Conservation (phyloP, 2,113 vertebrate species). For the Xenus cinereus region DNA sequence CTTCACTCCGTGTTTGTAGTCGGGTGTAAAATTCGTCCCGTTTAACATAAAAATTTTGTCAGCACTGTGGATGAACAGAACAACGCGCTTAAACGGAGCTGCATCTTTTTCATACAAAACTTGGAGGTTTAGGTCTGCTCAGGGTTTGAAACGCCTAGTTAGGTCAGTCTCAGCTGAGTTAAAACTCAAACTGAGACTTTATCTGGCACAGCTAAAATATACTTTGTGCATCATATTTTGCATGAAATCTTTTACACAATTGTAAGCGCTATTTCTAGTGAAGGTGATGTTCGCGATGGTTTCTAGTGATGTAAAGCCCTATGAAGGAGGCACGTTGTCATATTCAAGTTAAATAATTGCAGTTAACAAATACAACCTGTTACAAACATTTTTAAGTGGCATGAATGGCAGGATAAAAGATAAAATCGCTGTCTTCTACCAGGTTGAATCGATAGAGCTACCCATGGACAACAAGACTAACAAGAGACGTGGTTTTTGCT, state of each 20-base stretch:
- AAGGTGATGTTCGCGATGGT: background rate
- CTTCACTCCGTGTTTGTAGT: background rate
- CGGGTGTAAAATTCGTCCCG: background rate
- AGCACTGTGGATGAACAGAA: background rate
- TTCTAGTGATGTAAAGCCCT: background rate
- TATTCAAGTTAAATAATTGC: background rate
- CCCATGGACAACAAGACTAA: conserved; percentile 99
- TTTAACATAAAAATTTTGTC: background rate
- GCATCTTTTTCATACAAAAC: background rate
- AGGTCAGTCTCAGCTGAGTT: background rate
- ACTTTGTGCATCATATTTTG: background rate
- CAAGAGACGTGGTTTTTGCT: conserved; percentile 97
- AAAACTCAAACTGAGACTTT: background rate
- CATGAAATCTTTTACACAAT: background rate
- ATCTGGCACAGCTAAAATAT: background rate
- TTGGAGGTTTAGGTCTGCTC: background rate
- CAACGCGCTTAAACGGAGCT: background rate
- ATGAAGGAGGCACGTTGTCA: rapidly evolving
- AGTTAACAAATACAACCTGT: background rate
- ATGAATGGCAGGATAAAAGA: background rate
- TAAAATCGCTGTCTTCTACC: background rate
- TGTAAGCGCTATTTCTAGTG: background rate
- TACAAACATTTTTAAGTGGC: background rate
- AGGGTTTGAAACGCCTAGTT: background rate
- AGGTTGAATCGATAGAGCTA: conserved; percentile 97